Evolutionary conservation across 2,113 vertebrate species (phyloP).

Genomic region (Empidonax traillii): DNA sequence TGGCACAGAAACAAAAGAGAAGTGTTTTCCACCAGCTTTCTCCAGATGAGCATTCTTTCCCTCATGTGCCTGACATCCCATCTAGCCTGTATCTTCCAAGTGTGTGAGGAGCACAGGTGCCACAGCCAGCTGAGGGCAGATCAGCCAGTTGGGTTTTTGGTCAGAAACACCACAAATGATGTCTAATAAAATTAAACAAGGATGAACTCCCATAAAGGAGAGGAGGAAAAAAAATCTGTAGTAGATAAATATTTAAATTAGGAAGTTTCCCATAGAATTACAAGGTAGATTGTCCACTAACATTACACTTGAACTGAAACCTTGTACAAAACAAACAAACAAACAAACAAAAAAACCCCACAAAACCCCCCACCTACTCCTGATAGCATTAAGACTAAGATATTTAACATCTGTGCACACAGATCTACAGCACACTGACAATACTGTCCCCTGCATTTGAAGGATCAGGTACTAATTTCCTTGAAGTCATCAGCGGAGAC

Average conservation of each 20-base stretch:
- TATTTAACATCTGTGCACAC: not conserved
- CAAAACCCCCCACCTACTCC: not conserved
- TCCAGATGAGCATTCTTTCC: constrained; percentile 29
- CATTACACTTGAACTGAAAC: not conserved
- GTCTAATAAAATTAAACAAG: not conserved
- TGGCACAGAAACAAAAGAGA: constrained; percentile 64
- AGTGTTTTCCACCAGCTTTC: constrained; percentile 57
- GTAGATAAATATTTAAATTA: not conserved
- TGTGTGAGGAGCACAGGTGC: constrained; percentile 63
- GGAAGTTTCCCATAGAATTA: not conserved
- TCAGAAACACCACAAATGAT: not conserved
- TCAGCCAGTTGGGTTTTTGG: not conserved
- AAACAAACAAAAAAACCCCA: not conserved
- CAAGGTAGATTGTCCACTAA: not conserved
- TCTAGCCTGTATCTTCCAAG: constrained; percentile 33
- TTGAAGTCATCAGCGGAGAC: not conserved
- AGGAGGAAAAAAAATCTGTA: not conserved
- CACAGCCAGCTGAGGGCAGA: constrained; percentile 50
- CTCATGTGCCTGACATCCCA: constrained; percentile 65
- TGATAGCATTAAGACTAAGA: not conserved
- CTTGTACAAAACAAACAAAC: not conserved
- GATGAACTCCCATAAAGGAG: not conserved
- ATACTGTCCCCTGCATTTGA: not conserved
- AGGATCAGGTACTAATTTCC: not conserved
- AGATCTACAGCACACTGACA: not conserved